These are phyloP conservation scores for Penaeus monodon DNA, from an alignment of 2,888 invertebrate genomes.

Conservation along the genomic window DNA sequence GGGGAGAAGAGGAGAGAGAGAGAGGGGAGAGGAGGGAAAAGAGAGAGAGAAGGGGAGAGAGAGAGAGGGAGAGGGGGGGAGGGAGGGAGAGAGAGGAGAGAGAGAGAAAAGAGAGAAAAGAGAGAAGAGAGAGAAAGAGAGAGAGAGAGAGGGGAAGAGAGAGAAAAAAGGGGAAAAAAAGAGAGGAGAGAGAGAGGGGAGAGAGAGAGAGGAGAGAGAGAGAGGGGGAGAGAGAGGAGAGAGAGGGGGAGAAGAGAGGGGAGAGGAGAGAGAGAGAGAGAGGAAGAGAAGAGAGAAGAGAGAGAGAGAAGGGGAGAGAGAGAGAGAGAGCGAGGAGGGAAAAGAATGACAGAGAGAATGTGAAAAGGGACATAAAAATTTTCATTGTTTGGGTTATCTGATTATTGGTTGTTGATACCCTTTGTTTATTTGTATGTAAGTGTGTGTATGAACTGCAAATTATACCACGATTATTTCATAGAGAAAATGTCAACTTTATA, in stretches of 20 bases:
- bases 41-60: no score
- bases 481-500: no score
- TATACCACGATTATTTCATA: no score
- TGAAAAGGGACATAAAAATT: neutral
- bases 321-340: slow-evolving; percentile 1
- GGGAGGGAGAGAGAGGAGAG: neutral
- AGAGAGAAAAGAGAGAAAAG: neutral
- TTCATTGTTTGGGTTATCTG: neutral
- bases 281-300: no score
- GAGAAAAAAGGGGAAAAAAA: neutral
- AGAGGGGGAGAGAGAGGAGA: neutral
- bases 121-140: neutral
- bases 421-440: neutral
- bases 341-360: neutral
- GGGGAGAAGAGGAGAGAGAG: neutral
- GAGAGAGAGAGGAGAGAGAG: neutral
- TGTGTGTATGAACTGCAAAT: neutral
- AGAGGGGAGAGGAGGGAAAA: no score
- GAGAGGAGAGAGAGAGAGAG: neutral
- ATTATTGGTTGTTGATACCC: neutral
- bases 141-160: neutral
- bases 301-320: neutral
- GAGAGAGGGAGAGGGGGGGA: neutral
- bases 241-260: neutral
- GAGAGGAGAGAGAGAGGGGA: neutral